These are phyloP conservation scores for Helicoverpa zea DNA, from an alignment of 1,140 invertebrate genomes.

Conservation along the genomic window DNA sequence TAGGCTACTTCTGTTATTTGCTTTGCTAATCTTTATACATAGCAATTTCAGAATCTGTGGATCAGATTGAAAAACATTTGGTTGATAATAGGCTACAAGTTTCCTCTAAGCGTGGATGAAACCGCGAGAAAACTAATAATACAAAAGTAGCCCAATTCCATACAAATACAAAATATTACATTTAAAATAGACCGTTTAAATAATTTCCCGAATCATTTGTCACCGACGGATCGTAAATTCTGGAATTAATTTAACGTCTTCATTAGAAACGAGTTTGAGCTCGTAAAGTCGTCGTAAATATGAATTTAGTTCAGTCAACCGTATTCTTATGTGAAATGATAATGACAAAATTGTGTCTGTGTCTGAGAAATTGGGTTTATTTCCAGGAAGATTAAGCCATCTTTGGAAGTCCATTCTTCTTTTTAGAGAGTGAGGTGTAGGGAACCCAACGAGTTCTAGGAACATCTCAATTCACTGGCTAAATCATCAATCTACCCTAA, in stretches of 20 bases:
- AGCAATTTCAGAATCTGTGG: too few relatives aligned
- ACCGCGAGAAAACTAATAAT: not conserved
- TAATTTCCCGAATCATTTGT: constrained; percentile 15
- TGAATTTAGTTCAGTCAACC: constrained; percentile 18
- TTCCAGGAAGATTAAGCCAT: too few relatives aligned
- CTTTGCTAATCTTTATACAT: too few relatives aligned
- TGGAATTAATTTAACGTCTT: constrained; percentile 51
- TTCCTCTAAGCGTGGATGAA: too few relatives aligned
- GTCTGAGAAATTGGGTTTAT: not conserved
- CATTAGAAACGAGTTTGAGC: constrained; percentile 33
- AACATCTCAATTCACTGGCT: too few relatives aligned
- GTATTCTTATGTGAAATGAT: not conserved
- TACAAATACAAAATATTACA: not conserved
- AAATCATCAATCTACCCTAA: too few relatives aligned
- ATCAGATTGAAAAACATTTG: too few relatives aligned
- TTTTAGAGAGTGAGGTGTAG: too few relatives aligned
- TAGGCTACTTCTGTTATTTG: too few relatives aligned
- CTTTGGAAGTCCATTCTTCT: too few relatives aligned
- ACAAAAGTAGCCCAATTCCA: not conserved
- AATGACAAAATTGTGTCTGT: not conserved
- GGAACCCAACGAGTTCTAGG: too few relatives aligned
- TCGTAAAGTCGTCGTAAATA: constrained; percentile 42
- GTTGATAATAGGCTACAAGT: too few relatives aligned
- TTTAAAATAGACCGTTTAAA: not conserved
- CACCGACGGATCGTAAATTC: constrained; percentile 31